Percentiles rank a stretch among this genome's conserved stretches.
phyloP scores from a whole-genome alignment of 2,888 invertebrate genomes.

The Celastrina argiolus region DNA sequence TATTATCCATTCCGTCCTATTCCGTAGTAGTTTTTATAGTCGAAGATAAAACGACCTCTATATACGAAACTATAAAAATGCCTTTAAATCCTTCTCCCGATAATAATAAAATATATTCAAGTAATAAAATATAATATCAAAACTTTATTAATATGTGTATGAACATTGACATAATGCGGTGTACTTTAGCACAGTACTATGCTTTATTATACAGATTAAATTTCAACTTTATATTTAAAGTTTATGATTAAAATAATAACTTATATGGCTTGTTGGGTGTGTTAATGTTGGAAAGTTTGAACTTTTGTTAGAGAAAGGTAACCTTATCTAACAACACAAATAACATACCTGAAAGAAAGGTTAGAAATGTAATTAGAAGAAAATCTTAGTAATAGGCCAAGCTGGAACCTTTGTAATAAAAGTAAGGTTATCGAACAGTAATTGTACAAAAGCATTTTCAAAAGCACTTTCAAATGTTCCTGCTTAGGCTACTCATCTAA shows the following conservation, averaged over 20 bases:
- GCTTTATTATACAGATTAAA: neutral
- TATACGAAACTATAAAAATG: neutral
- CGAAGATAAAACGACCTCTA: neutral
- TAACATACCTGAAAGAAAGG: neutral
- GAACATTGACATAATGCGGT: neutral
- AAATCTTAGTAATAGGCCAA: too few species aligned
- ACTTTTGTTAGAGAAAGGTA: neutral
- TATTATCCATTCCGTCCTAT: too few species aligned
- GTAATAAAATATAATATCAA: neutral
- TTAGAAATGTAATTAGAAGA: too few species aligned
- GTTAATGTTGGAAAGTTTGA: neutral
- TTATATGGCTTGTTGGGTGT: neutral
- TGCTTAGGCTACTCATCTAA: too few species aligned
- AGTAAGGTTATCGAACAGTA: too few species aligned
- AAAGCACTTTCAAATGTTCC: too few species aligned
- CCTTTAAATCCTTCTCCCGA: neutral
- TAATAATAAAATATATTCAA: neutral
- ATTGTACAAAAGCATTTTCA: too few species aligned
- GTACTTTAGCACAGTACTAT: neutral
- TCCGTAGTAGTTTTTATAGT: neutral
- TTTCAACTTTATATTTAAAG: neutral
- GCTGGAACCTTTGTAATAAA: too few species aligned
- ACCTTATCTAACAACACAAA: neutral
- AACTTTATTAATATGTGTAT: neutral
- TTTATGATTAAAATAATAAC: conserved; percentile 11